Conservation (phyloP, 2,797 vertebrate genomes). For the Tamandua tetradactyla region DNA sequence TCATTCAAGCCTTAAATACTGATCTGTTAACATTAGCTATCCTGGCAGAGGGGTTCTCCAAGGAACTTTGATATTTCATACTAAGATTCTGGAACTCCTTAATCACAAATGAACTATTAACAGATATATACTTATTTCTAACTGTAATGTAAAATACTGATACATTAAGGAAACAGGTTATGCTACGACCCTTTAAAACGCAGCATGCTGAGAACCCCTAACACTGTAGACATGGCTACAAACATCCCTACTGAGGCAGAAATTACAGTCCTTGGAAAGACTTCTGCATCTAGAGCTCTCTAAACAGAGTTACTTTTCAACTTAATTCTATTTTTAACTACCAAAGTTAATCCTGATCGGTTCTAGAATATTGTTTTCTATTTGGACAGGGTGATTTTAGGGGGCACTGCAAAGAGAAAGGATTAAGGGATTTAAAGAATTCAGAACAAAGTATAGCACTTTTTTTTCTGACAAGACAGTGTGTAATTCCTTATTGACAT, state of each 20-base stretch:
- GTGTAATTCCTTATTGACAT: neutral
- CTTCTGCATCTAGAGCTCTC: neutral
- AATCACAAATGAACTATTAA: neutral
- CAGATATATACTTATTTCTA: neutral
- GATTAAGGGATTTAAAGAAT: slow-evolving; percentile 13
- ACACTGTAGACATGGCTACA: neutral
- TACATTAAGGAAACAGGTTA: neutral
- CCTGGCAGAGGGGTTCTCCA: neutral
- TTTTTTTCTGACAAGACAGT: neutral
- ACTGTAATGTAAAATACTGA: neutral
- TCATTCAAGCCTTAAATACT: neutral
- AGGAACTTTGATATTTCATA: neutral
- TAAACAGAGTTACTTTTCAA: neutral
- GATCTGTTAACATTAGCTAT: neutral
- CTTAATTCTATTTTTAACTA: neutral
- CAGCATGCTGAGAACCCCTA: neutral
- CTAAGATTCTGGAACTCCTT: neutral
- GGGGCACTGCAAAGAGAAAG: neutral
- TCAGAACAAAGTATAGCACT: neutral
- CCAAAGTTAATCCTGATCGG: neutral
- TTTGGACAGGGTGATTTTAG: neutral
- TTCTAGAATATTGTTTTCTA: neutral
- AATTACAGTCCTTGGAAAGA: neutral
- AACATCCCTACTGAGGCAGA: neutral
- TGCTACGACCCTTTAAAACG: neutral